Evolutionary conservation across 1,140 invertebrate species (phyloP).

Genomic region (Tetramorium parvispinum): DNA sequence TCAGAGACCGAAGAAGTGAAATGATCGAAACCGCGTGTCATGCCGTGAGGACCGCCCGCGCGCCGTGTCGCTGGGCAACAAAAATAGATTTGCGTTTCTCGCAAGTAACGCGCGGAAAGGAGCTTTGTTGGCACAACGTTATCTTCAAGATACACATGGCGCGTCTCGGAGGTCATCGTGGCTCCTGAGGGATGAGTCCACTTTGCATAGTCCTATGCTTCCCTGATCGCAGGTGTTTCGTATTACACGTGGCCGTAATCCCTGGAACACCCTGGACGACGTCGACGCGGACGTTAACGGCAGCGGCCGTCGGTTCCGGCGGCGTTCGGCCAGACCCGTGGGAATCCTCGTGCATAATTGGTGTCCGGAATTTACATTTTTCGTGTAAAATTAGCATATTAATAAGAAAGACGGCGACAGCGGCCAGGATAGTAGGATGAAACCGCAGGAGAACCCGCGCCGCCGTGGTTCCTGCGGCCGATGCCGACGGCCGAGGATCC

Average conservation of each 20-base stretch:
- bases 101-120: not conserved
- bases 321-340: not conserved
- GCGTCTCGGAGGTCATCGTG: slow-evolving; percentile 8
- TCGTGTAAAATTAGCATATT: slow-evolving; percentile 85
- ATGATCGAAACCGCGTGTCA: not conserved
- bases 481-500: slow-evolving; percentile 75
- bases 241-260: slow-evolving; percentile 83
- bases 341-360: slow-evolving; percentile 65
- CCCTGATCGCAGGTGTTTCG: slow-evolving; percentile 83
- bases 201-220: slow-evolving; percentile 71
- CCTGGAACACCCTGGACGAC: slow-evolving; percentile 63
- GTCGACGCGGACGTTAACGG: slow-evolving; percentile 41
- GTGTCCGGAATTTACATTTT: slow-evolving; percentile 25
- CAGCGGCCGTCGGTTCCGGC: slow-evolving; percentile 11
- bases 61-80: not conserved
- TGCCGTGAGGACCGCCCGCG: not conserved
- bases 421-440: slow-evolving; percentile 85
- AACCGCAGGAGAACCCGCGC: slow-evolving; percentile 77
- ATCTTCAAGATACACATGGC: not conserved
- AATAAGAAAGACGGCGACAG: slow-evolving; percentile 85
- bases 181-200: slow-evolving; percentile 59
- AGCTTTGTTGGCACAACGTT: not conserved
- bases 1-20: not conserved
- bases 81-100: not conserved
- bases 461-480: slow-evolving; percentile 63